A percentile compares a stretch with the other conserved stretches of the same genome.
phyloP scores from a whole-genome alignment of 2,113 vertebrate genomes.

The Marcusenius ussheri region DNA sequence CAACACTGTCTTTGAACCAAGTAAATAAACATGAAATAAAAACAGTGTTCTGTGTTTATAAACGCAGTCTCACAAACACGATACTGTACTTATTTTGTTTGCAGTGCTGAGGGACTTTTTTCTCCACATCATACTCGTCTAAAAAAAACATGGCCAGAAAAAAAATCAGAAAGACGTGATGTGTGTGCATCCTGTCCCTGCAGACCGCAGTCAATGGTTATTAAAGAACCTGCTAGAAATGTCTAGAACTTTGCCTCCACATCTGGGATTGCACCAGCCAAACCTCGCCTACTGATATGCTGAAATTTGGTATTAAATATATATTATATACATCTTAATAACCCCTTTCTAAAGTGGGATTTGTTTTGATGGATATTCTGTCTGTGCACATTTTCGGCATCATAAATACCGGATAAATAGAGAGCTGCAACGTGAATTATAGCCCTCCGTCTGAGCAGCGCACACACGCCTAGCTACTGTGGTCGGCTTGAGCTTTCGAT shows the following conservation, averaged over 20 bases:
- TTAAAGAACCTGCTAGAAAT: not conserved
- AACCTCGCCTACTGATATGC: not conserved
- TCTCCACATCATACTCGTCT: not conserved
- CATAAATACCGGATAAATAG: slow-evolving; percentile 62
- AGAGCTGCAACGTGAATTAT: slow-evolving; percentile 48
- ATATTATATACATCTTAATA: slow-evolving; percentile 18
- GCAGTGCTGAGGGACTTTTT: not conserved
- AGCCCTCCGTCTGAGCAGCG: slow-evolving; percentile 30
- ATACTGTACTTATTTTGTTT: not conserved
- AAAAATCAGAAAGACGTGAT: not conserved
- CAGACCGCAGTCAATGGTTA: not conserved
- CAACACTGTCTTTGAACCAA: not conserved
- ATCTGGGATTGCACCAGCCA: not conserved
- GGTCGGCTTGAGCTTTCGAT: slow-evolving; percentile 34
- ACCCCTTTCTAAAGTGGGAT: slow-evolving; percentile 24
- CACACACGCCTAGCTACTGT: slow-evolving; percentile 30
- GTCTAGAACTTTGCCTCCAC: not conserved
- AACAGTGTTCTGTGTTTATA: not conserved
- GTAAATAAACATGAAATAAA: not conserved
- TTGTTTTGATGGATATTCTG: slow-evolving; percentile 42
- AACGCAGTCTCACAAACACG: not conserved
- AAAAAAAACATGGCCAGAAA: not conserved
- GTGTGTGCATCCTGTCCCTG: not conserved
- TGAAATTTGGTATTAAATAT: slow-evolving; percentile 24
- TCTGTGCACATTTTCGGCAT: slow-evolving; percentile 43